These are phyloP conservation scores for Bilobella aurantiaca DNA, from an alignment of 1,140 invertebrate species.

Conservation along the genomic window DNA sequence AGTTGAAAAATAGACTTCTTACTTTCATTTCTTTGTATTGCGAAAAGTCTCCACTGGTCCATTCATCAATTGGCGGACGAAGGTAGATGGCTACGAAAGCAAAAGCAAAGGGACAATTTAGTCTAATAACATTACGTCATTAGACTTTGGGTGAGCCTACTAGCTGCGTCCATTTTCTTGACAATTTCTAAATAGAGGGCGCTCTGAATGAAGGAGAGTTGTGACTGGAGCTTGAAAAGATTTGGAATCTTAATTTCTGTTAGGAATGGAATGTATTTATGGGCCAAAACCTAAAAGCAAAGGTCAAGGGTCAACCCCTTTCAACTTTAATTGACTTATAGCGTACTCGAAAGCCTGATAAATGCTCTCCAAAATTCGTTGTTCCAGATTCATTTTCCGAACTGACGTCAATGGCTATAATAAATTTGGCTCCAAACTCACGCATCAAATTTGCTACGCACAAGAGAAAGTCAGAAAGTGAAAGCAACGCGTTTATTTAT, in stretches of 20 bases:
- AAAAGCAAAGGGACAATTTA: not conserved
- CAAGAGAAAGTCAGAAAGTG: not conserved
- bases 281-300: not conserved
- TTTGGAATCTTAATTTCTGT: not conserved
- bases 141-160: no score
- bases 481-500: not conserved
- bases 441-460: conserved; percentile 10
- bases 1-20: not conserved
- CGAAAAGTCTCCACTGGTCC: not conserved
- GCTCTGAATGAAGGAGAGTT: conserved; percentile 6
- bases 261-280: not conserved
- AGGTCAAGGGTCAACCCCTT: no score
- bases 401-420: not conserved
- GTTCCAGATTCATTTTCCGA: not conserved
- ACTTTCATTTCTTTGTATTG: conserved; percentile 1
- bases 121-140: no score
- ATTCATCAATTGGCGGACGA: not conserved
- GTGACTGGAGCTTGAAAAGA: not conserved
- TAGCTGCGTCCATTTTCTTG: conserved; percentile 5
- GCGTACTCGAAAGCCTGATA: not conserved
- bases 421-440: not conserved
- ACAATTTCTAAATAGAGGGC: conserved; percentile 5
- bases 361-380: conserved; percentile 7
- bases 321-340: not conserved
- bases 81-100: not conserved